A percentile compares a stretch with the other conserved stretches of the same genome.
Conservation (phyloP, 2,113 vertebrate genomes). For the Neofelis nebulosa region DNA sequence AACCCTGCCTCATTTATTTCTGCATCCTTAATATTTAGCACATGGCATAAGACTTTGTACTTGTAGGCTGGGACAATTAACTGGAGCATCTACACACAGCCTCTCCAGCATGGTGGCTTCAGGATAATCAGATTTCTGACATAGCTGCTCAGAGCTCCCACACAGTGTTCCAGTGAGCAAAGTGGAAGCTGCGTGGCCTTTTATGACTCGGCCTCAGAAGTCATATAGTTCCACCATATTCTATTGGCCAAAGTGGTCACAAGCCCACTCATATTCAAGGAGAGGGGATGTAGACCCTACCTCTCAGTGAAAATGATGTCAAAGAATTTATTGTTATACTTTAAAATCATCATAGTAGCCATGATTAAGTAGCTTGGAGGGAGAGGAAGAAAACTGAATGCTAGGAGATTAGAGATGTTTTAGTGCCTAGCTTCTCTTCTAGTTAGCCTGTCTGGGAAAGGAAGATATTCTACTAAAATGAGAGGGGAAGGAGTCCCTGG, state of each 20-base stretch:
- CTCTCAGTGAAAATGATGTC: not conserved
- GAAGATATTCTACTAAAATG: not conserved
- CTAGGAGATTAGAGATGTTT: not conserved
- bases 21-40: not conserved
- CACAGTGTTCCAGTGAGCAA: not conserved
- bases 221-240: not conserved
- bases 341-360: not conserved
- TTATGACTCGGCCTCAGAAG: not conserved
- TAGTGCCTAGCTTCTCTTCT: not conserved
- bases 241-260: not conserved
- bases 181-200: not conserved
- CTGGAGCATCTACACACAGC: not conserved
- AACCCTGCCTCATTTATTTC: not conserved
- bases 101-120: not conserved
- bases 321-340: not conserved
- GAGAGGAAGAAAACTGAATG: not conserved
- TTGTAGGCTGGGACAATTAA: not conserved
- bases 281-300: not conserved
- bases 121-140: not conserved
- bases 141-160: not conserved
- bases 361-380: not conserved
- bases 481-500: no score
- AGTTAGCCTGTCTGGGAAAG: not conserved
- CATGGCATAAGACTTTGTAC: not conserved
- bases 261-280: not conserved